These are phyloP conservation scores for Brachyhypopomus gauderio DNA, from an alignment of 2,113 vertebrate species.

Conservation along the genomic window DNA sequence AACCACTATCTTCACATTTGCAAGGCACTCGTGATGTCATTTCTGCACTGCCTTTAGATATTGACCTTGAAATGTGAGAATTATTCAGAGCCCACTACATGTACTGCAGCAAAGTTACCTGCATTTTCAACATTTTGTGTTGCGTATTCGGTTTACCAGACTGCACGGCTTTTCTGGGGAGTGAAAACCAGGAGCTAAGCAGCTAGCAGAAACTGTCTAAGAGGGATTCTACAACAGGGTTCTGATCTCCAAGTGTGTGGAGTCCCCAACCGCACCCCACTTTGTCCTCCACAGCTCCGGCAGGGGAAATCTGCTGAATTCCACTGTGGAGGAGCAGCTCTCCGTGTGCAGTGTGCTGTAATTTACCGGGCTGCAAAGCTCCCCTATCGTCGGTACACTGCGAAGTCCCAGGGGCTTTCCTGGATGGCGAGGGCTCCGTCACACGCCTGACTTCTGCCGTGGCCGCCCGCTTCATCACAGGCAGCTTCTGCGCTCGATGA, in stretches of 20 bases:
- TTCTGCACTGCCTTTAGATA: conserved; percentile 33
- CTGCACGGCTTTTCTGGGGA: not conserved
- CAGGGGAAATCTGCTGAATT: conserved; percentile 1
- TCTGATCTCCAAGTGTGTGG: conserved; percentile 7
- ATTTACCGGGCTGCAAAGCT: conserved; percentile 29
- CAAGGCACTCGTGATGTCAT: conserved; percentile 24
- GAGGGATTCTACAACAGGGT: not conserved
- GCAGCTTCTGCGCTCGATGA: conserved; percentile 11
- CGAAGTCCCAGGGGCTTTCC: conserved; percentile 27
- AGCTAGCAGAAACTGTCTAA: not conserved
- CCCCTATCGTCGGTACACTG: conserved; percentile 20
- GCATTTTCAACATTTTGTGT: not conserved
- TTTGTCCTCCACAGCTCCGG: conserved; percentile 18
- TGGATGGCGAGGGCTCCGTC: conserved; percentile 29
- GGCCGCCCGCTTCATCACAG: conserved; percentile 10
- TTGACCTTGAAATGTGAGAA: not conserved
- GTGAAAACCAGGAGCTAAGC: not conserved
- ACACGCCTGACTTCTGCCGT: conserved; percentile 30
- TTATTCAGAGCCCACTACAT: conserved; percentile 1
- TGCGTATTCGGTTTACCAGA: conserved; percentile 7
- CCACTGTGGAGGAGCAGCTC: conserved; percentile 4
- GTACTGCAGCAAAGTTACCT: not conserved
- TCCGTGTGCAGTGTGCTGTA: not conserved
- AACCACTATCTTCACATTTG: conserved; percentile 43
- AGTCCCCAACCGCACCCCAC: conserved; percentile 18